Percentiles rank a stretch among this genome's conserved stretches.
Evolutionary conservation across 2,113 vertebrate genomes (phyloP).

Genomic region (Candoia aspera): DNA sequence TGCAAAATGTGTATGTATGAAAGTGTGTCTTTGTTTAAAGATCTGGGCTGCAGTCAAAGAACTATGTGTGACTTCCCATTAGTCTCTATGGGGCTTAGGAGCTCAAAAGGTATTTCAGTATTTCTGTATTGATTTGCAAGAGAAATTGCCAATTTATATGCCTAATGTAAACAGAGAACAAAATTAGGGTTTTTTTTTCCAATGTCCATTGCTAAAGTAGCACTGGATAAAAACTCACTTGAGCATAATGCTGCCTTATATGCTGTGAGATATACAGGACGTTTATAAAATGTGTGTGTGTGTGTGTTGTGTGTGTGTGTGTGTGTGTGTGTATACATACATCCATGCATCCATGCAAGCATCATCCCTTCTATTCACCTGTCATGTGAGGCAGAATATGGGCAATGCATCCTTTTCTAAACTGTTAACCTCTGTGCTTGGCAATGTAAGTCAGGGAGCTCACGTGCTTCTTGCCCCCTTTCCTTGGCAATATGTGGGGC

Average conservation of each 20-base stretch:
- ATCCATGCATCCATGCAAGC: too few species aligned
- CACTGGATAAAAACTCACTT: not conserved
- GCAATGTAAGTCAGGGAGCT: not conserved
- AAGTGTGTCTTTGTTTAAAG: not conserved
- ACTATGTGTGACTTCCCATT: constrained; percentile 1
- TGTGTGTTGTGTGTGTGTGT: too few species aligned
- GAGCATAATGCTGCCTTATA: not conserved
- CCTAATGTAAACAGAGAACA: constrained; percentile 11
- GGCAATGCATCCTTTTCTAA: not conserved
- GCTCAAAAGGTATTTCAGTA: constrained; percentile 5
- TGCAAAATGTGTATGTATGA: not conserved
- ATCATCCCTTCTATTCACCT: not conserved
- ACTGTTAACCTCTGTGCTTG: too few species aligned
- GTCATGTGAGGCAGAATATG: not conserved
- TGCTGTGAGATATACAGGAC: not conserved
- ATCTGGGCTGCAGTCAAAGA: not conserved
- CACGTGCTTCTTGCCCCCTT: not conserved
- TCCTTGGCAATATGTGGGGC: not conserved
- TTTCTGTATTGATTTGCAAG: constrained; percentile 19
- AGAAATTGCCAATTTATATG: constrained; percentile 10
- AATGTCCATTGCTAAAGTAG: not conserved
- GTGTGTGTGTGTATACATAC: too few species aligned
- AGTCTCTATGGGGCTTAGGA: constrained; percentile 16
- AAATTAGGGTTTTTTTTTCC: not conserved
- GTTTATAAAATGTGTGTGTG: not conserved